phyloP scores from a whole-genome alignment of 1,140 invertebrate genomes.

The Varroa destructor region DNA sequence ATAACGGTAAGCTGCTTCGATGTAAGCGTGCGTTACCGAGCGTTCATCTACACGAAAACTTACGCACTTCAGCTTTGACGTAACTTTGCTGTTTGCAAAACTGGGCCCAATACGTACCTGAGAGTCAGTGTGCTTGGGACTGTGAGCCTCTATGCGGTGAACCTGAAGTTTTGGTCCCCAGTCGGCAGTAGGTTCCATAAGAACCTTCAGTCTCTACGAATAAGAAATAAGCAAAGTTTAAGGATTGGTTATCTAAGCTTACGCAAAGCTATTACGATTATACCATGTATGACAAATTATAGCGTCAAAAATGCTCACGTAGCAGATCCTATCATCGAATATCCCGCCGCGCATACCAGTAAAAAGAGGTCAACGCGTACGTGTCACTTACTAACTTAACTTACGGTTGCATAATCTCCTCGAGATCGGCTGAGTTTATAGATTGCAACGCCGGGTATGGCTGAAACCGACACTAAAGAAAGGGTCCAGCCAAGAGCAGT shows the following conservation, averaged over 20 bases:
- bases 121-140: constrained; percentile 36
- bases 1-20: too few species aligned
- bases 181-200: constrained; percentile 50
- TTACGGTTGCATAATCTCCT: constrained; percentile 40
- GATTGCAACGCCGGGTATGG: constrained; percentile 40
- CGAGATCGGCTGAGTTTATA: constrained; percentile 33
- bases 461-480: constrained; percentile 39
- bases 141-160: constrained; percentile 36
- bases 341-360: too few species aligned
- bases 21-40: too few species aligned
- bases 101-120: constrained; percentile 26
- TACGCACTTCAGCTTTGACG: too few species aligned
- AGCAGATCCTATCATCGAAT: constrained; percentile 15
- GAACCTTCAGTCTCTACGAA: constrained; percentile 45
- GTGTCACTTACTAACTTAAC: constrained; percentile 22
- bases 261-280: neutral
- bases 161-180: constrained; percentile 48
- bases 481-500: constrained; percentile 40
- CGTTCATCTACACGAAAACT: too few species aligned
- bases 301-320: constrained; percentile 21
- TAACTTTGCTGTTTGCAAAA: too few species aligned
- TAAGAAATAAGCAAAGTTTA: constrained; percentile 1
- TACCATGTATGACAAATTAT: neutral
- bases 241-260: neutral
- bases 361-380: too few species aligned